These are phyloP conservation scores for Mesochorus sp. DNA, from an alignment of 2,888 invertebrate genomes.

Conservation along the genomic window DNA sequence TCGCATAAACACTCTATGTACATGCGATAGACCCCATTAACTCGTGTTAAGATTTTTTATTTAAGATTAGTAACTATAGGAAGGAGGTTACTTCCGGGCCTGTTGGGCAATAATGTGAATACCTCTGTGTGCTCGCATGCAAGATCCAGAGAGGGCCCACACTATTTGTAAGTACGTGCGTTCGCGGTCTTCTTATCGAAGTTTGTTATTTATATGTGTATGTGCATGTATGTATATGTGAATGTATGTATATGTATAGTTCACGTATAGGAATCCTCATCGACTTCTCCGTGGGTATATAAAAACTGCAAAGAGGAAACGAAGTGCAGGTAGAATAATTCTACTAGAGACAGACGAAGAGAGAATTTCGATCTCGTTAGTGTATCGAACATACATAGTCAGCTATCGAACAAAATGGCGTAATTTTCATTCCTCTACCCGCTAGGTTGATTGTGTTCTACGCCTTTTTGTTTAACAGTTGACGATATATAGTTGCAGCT, in stretches of 20 bases:
- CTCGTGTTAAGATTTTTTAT: constrained; percentile 29
- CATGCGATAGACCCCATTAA: neutral
- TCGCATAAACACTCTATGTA: constrained; percentile 27
- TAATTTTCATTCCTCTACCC: neutral
- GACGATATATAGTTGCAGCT: constrained; percentile 9
- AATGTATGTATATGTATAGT: constrained; percentile 4
- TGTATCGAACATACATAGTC: constrained; percentile 6
- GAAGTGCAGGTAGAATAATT: constrained; percentile 6
- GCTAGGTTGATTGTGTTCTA: neutral
- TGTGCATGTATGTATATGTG: neutral
- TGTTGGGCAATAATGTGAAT: constrained; percentile 30
- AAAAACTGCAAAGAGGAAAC: constrained; percentile 27
- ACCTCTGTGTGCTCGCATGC: neutral
- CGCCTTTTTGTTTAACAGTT: constrained; percentile 19
- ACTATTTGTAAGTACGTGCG: constrained; percentile 50
- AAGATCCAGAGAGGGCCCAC: constrained; percentile 42
- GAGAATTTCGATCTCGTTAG: constrained; percentile 56
- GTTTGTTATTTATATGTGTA: neutral
- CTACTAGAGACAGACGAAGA: constrained; percentile 18
- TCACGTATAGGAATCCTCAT: constrained; percentile 42
- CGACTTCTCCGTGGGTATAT: constrained; percentile 21
- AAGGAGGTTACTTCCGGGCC: constrained; percentile 59
- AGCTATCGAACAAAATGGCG: constrained; percentile 15
- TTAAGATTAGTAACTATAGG: constrained; percentile 40
- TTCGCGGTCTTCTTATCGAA: constrained; percentile 52